Percentiles rank a stretch among this genome's conserved stretches.
Evolutionary conservation across 2,888 invertebrate genomes (phyloP).

Genomic region (Beris morrisii): DNA sequence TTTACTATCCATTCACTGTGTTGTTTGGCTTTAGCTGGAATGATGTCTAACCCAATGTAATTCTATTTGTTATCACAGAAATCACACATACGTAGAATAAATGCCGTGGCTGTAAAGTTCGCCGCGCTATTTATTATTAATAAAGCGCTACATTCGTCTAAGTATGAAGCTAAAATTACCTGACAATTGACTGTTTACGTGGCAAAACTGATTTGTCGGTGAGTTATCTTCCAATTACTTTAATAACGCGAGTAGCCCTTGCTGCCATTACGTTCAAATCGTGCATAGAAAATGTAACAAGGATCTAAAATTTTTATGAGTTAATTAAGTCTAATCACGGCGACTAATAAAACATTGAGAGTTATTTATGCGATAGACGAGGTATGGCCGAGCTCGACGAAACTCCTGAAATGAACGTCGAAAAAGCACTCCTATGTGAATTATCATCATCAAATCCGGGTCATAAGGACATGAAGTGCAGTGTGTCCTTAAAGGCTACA

Average conservation of each 20-base stretch:
- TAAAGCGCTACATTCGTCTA: neutral
- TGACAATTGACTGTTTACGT: conserved; percentile 17
- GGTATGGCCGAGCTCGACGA: neutral
- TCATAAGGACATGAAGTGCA: no score
- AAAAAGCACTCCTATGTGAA: no score
- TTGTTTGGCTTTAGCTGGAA: no score
- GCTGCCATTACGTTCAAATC: neutral
- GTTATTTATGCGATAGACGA: neutral
- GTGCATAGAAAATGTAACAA: conserved; percentile 1
- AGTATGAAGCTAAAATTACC: conserved; percentile 13
- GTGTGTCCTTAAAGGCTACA: no score
- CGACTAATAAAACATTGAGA: conserved; percentile 18
- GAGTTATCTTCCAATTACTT: neutral
- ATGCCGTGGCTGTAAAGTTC: no score
- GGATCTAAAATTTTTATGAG: conserved; percentile 19
- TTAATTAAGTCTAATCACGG: conserved; percentile 28
- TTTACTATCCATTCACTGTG: no score
- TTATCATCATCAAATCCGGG: no score
- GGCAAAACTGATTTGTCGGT: conserved; percentile 2
- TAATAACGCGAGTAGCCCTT: neutral
- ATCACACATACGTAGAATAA: no score
- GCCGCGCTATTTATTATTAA: no score
- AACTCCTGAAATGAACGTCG: no score
- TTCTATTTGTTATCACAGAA: no score
- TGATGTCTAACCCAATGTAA: no score